Evolutionary conservation across 2,797 vertebrate genomes (phyloP), one percentile per base, ranked within the genome.

Genomic region (Enteromius radiatus): DNA sequence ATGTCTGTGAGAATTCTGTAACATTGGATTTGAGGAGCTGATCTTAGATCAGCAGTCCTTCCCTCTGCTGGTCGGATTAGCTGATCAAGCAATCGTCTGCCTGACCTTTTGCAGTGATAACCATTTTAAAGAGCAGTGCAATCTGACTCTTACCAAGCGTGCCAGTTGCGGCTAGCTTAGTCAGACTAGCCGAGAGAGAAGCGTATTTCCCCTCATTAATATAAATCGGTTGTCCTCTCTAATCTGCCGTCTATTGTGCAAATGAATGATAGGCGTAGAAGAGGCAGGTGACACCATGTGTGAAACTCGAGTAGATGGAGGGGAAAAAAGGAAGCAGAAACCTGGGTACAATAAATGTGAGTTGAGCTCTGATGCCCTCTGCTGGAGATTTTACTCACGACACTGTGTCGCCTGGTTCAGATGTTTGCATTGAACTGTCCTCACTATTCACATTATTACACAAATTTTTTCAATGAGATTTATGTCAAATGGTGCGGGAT

Each of bases 41-140:
- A 63, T 41, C 9, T 41, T 45, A 52, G 56, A 49, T 74, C 56
- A 74, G 80, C 70, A 52, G 8, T 79, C 49, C 11, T 56, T 69
- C n/a, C 23, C n/a, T 12, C 9, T 73, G 28, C 28, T 52, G 79
- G n/a, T 71, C 1, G 6, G 4, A 61, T 63, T 38, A 38, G 80
- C 59, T 64, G 80, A 74, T 81, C 45, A 41, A 64, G 80, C 59
- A 41, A 26, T 81, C 17, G 0, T 23, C 43, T 65, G 80, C n/a
- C 59, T 81, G 80, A 75, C 80, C 80, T 81, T 41, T 81, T 65
- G 80, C 70, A 3, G 70, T 14, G 80, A 64, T 65, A 65, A 52
- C 82, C 33, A 23, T 71, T 84, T 79, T 73, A 79, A 74, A 84
- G 76, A 65, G 69, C 77, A 74, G 77, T 68, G 83, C 54, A 78